Percentiles rank a stretch among this genome's conserved stretches.
phyloP scores from a whole-genome alignment of 2,797 vertebrate genomes.

The Enteromius trimaculatus region DNA sequence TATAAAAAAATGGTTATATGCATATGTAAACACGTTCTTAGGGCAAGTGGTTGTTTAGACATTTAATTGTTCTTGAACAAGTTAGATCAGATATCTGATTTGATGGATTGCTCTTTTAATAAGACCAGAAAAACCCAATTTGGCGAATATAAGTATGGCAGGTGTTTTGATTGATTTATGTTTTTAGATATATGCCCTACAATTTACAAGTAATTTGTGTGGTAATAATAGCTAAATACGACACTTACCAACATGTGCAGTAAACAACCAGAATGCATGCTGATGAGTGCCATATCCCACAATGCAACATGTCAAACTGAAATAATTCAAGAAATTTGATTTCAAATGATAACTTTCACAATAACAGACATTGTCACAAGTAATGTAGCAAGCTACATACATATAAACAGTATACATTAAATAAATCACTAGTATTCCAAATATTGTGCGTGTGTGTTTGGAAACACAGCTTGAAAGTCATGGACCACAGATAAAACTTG shows the following conservation, averaged over 20 bases:
- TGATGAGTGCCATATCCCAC: not conserved
- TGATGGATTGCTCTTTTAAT: conserved; percentile 26
- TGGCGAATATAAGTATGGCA: not conserved
- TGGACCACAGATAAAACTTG: conserved; percentile 15
- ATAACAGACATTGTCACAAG: not conserved
- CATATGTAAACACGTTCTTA: not conserved
- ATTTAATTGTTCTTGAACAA: conserved; percentile 6
- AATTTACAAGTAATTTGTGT: not conserved
- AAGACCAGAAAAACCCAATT: conserved; percentile 5
- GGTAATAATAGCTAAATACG: not conserved
- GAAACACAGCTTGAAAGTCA: conserved; percentile 12
- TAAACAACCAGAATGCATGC: not conserved
- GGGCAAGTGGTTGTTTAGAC: conserved; percentile 19
- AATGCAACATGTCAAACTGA: not conserved
- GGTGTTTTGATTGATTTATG: conserved; percentile 9
- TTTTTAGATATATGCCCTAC: not conserved
- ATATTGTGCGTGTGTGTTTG: not conserved
- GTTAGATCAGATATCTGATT: conserved; percentile 31
- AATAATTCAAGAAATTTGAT: not conserved
- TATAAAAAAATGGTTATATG: conserved; percentile 1
- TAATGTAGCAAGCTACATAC: not conserved
- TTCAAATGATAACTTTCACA: not conserved
- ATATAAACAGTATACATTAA: not conserved
- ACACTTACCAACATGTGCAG: not conserved
- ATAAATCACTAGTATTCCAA: not conserved